phyloP scores from a whole-genome alignment of 1,140 invertebrate species.

The Lucilia cuprina region DNA sequence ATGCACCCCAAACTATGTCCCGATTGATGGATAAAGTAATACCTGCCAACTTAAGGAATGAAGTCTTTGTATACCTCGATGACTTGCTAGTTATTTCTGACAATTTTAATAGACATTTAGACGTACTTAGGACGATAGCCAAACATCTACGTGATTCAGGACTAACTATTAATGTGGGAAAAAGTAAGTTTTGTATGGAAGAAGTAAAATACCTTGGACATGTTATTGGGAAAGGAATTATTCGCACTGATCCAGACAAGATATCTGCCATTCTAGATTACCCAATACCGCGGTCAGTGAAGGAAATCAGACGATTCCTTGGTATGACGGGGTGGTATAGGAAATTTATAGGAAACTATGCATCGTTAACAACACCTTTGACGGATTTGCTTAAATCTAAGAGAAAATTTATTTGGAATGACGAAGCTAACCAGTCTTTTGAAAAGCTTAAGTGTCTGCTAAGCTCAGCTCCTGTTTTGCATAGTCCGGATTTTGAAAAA shows the following conservation, averaged over 20 bases:
- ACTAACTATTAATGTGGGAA: too few relatives aligned
- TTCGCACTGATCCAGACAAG: conserved; percentile 40
- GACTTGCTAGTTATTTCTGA: conserved; percentile 11
- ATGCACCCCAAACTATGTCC: conserved; percentile 38
- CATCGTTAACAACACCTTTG: not conserved
- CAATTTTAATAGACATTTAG: too few relatives aligned
- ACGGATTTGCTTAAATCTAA: not conserved
- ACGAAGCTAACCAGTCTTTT: not conserved
- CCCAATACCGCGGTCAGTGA: not conserved
- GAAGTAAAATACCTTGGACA: too few relatives aligned
- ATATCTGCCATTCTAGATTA: conserved; percentile 38
- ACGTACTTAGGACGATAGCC: not conserved
- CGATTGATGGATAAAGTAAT: conserved; percentile 47
- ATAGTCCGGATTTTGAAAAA: conserved; percentile 34
- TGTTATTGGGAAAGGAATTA: not conserved
- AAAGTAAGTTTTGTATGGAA: too few relatives aligned
- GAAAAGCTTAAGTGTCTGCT: conserved; percentile 37
- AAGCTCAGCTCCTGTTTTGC: conserved; percentile 39
- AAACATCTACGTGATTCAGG: too few relatives aligned
- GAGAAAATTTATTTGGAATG: conserved; percentile 43
- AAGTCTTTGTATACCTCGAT: conserved; percentile 41
- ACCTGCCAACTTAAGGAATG: conserved; percentile 53
- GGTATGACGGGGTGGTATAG: conserved; percentile 62
- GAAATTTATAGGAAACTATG: conserved; percentile 48
- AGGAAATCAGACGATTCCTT: conserved; percentile 61